Conservation (phyloP, 2,797 vertebrate genomes). For the Myotis planiceps region DNA sequence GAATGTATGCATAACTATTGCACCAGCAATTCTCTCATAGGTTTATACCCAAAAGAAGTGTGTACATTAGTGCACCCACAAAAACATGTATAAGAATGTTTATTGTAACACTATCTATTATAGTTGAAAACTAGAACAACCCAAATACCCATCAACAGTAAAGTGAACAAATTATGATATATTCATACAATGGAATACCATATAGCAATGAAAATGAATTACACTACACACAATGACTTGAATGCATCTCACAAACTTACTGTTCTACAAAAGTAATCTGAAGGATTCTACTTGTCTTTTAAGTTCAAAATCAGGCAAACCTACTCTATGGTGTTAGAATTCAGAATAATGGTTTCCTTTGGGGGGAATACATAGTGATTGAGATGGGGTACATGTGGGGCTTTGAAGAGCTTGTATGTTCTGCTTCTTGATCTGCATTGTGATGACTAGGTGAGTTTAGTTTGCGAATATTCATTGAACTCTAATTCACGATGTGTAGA, state of each 20-base stretch:
- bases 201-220: not conserved
- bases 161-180: not conserved
- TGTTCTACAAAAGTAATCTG: not conserved
- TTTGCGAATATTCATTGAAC: conserved; percentile 8
- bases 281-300: not conserved
- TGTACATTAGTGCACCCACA: not conserved
- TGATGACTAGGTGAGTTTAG: not conserved
- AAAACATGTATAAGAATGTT: not conserved
- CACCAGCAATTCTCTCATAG: not conserved
- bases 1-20: not conserved
- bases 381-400: not conserved
- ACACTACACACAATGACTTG: not conserved
- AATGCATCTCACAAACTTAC: not conserved
- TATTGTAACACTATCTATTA: not conserved
- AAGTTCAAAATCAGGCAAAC: conserved; percentile 17
- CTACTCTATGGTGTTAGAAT: not conserved
- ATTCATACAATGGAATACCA: not conserved
- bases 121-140: not conserved
- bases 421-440: not conserved
- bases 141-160: not conserved
- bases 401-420: not conserved
- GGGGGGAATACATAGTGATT: not conserved
- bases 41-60: not conserved
- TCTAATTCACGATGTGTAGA: not conserved
- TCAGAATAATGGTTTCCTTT: not conserved